Evolutionary conservation across 2,888 invertebrate species (phyloP).

Genomic region (Cantharis lateralis): DNA sequence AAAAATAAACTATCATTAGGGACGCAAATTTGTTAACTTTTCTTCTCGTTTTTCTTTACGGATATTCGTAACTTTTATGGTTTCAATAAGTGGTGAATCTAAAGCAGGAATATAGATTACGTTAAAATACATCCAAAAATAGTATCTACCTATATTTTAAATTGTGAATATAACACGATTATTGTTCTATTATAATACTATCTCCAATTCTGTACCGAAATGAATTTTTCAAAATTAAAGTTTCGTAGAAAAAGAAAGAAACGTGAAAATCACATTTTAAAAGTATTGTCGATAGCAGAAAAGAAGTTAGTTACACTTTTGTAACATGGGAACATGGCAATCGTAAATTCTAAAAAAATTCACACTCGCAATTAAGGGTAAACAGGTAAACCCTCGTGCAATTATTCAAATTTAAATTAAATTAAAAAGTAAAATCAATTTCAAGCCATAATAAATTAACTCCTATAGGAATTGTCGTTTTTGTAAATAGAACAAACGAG

Average conservation of each 20-base stretch:
- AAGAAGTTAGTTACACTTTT: not conserved
- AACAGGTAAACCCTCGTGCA: not conserved
- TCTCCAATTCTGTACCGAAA: not conserved
- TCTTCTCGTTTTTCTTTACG: not conserved
- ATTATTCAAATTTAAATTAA: not conserved
- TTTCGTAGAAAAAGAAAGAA: not conserved
- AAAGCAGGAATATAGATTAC: not conserved
- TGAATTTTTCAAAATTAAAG: not conserved
- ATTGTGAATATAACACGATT: no score
- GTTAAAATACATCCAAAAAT: not conserved
- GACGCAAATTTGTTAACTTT: not conserved
- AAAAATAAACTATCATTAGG: not conserved
- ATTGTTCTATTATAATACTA: not conserved
- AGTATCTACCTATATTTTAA: not conserved
- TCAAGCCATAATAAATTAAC: constrained; percentile 16
- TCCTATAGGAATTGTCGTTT: constrained; percentile 9
- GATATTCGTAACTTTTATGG: not conserved
- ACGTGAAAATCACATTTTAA: not conserved
- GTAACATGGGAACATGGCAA: not conserved
- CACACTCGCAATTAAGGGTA: not conserved
- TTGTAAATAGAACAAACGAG: constrained; percentile 18
- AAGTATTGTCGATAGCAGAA: not conserved
- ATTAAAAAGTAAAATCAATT: constrained; percentile 13
- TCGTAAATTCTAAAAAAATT: not conserved
- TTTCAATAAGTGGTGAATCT: not conserved